Conservation (phyloP, 2,888 invertebrate species). For the Autographa gamma region DNA sequence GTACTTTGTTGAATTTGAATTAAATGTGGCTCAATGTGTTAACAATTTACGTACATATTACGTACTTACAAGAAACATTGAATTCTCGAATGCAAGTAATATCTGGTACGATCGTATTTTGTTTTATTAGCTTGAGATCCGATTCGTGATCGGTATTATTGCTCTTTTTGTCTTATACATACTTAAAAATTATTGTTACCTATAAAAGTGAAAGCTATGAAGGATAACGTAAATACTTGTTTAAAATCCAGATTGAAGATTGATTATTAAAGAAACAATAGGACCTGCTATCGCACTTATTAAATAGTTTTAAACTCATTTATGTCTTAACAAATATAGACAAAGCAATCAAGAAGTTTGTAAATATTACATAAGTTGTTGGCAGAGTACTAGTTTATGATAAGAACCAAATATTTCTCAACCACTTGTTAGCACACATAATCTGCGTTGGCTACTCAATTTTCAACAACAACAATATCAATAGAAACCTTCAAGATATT, state of each 20-base stretch:
- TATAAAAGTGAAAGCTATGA: too few species aligned
- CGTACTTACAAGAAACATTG: not conserved
- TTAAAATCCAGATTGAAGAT: too few species aligned
- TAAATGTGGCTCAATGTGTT: conserved; percentile 46
- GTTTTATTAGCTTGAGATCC: not conserved
- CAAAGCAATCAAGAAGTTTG: conserved; percentile 22
- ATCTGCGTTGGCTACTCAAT: not conserved
- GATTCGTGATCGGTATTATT: not conserved
- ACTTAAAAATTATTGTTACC: too few species aligned
- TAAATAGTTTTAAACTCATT: conserved; percentile 13
- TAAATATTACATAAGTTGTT: conserved; percentile 34
- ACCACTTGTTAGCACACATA: conserved; percentile 4
- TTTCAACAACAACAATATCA: not conserved
- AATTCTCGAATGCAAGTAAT: not conserved
- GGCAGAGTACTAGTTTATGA: conserved; percentile 21
- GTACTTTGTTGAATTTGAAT: conserved; percentile 33
- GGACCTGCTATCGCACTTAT: not conserved
- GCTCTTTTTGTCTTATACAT: not conserved
- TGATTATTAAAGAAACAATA: not conserved
- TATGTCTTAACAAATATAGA: conserved; percentile 32
- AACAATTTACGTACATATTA: conserved; percentile 26
- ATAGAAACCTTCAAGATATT: not conserved
- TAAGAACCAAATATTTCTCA: conserved; percentile 6
- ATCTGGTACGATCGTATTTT: not conserved
- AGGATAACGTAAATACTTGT: too few species aligned